These are phyloP conservation scores for Cardiocondyla obscurior DNA, from an alignment of 1,140 invertebrate genomes.

Conservation along the genomic window DNA sequence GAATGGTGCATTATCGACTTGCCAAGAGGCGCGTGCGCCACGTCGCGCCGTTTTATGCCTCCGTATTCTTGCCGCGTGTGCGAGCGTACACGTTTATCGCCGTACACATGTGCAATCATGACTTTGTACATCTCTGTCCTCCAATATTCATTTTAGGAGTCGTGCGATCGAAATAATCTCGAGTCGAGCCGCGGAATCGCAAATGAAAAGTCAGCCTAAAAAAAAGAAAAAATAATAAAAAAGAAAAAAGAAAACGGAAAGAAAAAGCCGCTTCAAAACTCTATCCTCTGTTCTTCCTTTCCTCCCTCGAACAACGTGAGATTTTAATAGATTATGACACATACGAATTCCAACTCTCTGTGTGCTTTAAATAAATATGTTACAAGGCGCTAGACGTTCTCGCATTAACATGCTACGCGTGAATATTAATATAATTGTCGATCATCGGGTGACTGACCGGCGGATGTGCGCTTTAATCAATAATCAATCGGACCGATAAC, in stretches of 20 bases:
- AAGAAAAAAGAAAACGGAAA: no score
- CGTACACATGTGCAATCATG: neutral
- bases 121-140: neutral
- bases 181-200: neutral
- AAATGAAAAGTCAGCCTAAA: neutral
- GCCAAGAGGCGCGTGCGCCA: slow-evolving; percentile 60
- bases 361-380: neutral
- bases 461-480: neutral
- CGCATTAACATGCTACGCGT: neutral
- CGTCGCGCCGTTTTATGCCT: neutral
- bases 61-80: neutral
- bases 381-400: neutral
- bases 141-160: neutral
- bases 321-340: neutral
- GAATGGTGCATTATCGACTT: slow-evolving; percentile 67
- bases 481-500: no score
- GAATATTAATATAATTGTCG: neutral
- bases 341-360: neutral
- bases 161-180: neutral
- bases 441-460: neutral
- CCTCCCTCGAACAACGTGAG: slow-evolving; percentile 1
- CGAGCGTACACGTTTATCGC: neutral
- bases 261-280: neutral
- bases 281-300: neutral
- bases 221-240: no score